Evolutionary conservation across 1,140 invertebrate species (phyloP).

Genomic region (Homalodisca vitripennis): DNA sequence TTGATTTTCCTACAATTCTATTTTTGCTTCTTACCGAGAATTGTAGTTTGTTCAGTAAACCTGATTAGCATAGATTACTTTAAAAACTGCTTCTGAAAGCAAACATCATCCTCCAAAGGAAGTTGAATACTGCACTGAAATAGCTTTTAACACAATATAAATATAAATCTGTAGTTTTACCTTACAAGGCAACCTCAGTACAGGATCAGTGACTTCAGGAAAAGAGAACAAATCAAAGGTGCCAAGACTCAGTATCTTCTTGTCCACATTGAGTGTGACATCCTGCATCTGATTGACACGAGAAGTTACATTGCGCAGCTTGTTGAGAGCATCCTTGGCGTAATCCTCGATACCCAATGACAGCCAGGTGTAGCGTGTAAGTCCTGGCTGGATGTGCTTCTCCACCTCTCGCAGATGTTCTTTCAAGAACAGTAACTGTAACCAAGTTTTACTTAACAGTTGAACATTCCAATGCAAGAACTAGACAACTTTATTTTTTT

Average conservation of each 20-base stretch:
- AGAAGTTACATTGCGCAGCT: slow-evolving; percentile 60
- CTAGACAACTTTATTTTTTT: too few relatives aligned
- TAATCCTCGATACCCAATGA: slow-evolving; percentile 78
- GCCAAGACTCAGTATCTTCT: slow-evolving; percentile 56
- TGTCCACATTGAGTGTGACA: slow-evolving; percentile 68
- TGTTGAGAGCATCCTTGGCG: slow-evolving; percentile 54
- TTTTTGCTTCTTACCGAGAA: too few relatives aligned
- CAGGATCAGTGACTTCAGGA: slow-evolving; percentile 39
- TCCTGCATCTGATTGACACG: slow-evolving; percentile 72
- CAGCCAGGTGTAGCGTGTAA: slow-evolving; percentile 79
- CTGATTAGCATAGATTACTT: too few relatives aligned
- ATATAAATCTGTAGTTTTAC: too few relatives aligned
- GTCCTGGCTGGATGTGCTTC: slow-evolving; percentile 72
- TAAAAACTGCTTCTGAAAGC: too few relatives aligned
- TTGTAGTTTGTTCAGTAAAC: too few relatives aligned
- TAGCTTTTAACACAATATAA: too few relatives aligned
- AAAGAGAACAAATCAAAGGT: slow-evolving; percentile 57
- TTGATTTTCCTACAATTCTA: too few relatives aligned
- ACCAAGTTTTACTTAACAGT: slow-evolving; percentile 28
- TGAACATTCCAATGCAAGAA: too few relatives aligned
- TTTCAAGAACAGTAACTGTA: slow-evolving; percentile 61
- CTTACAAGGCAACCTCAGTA: slow-evolving; percentile 44
- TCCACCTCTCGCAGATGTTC: slow-evolving; percentile 70
- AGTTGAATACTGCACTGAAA: too few relatives aligned
- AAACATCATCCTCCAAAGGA: too few relatives aligned